These are phyloP conservation scores for Larimichthys polyactis DNA, from an alignment of 2,113 vertebrate genomes.

Conservation along the genomic window DNA sequence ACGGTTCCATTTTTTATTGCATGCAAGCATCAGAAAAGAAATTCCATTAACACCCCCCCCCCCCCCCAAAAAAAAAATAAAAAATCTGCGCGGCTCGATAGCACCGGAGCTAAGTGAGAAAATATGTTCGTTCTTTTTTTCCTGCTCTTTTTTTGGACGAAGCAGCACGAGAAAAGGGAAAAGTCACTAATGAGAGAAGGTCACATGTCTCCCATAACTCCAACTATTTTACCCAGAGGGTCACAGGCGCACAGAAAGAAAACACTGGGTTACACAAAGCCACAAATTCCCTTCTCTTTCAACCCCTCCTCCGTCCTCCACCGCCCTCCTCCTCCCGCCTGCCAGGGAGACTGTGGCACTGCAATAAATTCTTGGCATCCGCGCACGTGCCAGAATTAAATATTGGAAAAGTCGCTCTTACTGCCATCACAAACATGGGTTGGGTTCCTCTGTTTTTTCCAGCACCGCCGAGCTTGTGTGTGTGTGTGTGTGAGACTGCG, in stretches of 20 bases:
- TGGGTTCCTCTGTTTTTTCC: constrained; percentile 72
- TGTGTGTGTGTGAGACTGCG: constrained; percentile 14
- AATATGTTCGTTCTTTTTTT: too few species aligned
- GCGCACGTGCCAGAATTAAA: constrained; percentile 75
- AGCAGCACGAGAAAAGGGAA: neutral
- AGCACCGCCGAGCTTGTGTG: constrained; percentile 30
- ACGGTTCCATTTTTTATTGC: neutral
- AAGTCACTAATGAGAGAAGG: constrained; percentile 24
- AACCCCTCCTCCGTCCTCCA: constrained; percentile 22
- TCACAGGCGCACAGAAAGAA: constrained; percentile 48
- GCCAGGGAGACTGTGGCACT: constrained; percentile 71
- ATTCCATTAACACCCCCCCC: neutral
- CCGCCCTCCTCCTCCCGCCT: constrained; percentile 1
- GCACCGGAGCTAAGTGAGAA: neutral
- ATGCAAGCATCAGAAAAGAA: neutral
- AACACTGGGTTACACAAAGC: constrained; percentile 53
- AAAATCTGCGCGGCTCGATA: neutral
- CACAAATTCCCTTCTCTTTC: constrained; percentile 52
- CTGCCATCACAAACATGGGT: constrained; percentile 82
- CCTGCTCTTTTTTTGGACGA: neutral
- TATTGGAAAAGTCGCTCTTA: constrained; percentile 78
- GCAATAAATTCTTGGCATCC: constrained; percentile 77
- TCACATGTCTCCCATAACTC: constrained; percentile 44
- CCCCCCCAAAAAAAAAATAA: too few species aligned
- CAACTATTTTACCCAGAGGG: constrained; percentile 46